Evolutionary conservation across 1,140 invertebrate genomes (phyloP).

Genomic region (Metaphire vulgaris): DNA sequence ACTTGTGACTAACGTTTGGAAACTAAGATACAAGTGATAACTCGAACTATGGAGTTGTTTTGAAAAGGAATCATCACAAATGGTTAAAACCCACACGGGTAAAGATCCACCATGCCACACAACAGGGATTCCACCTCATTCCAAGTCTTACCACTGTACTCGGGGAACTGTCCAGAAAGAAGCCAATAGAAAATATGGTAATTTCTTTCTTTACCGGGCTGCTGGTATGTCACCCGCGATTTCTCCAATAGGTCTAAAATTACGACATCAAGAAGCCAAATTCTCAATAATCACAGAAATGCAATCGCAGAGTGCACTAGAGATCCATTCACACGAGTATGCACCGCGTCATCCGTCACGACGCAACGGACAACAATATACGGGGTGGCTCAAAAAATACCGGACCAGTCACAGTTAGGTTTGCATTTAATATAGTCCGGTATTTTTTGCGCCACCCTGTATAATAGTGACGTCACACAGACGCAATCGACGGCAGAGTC

Average conservation of each 20-base stretch:
- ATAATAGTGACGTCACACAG: too few species aligned
- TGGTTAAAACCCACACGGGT: neutral
- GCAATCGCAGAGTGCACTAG: neutral
- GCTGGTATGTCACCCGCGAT: slow-evolving; percentile 99
- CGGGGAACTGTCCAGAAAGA: slow-evolving; percentile 83
- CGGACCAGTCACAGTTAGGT: too few species aligned
- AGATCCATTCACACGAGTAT: neutral
- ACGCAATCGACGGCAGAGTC: too few species aligned
- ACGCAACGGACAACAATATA: too few species aligned
- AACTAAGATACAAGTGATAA: too few species aligned
- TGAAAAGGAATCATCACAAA: too few species aligned
- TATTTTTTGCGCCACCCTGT: too few species aligned
- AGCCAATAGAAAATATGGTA: slow-evolving; percentile 99
- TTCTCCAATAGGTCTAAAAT: slow-evolving; percentile 93
- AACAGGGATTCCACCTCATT: neutral
- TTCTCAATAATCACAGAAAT: neutral
- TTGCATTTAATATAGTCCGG: too few species aligned
- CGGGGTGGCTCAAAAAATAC: too few species aligned
- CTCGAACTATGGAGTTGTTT: too few species aligned
- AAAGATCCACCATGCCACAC: neutral
- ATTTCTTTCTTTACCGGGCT: slow-evolving; percentile 80
- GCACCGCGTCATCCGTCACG: too few species aligned
- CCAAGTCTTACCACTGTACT: slow-evolving; percentile 37
- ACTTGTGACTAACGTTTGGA: too few species aligned
- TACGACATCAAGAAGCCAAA: slow-evolving; percentile 8